Percentiles rank a stretch among this genome's conserved stretches.
These are phyloP conservation scores for Synanthedon vespiformis DNA, from an alignment of 2,888 invertebrate genomes.

Conservation along the genomic window DNA sequence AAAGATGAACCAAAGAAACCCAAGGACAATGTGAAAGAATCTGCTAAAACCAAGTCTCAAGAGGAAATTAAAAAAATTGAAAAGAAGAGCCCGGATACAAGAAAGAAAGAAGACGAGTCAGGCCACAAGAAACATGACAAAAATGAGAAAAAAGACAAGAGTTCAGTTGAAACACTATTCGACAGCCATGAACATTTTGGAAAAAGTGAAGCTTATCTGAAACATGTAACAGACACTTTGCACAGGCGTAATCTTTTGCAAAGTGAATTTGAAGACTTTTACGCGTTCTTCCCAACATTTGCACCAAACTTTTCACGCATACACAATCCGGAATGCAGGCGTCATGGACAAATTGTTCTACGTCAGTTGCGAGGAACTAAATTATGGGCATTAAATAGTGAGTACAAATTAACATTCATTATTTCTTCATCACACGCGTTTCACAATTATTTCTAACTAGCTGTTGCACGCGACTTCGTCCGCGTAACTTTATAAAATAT, in stretches of 20 bases:
- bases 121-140: slow-evolving; percentile 11
- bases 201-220: slow-evolving; percentile 29
- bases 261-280: slow-evolving; percentile 72
- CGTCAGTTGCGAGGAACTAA: slow-evolving; percentile 76
- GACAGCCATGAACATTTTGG: slow-evolving; percentile 20
- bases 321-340: slow-evolving; percentile 74
- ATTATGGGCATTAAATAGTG: slow-evolving; percentile 80
- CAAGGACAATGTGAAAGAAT: slow-evolving; percentile 4
- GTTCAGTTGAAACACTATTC: slow-evolving; percentile 18
- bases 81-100: slow-evolving; percentile 4
- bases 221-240: slow-evolving; percentile 47
- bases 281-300: slow-evolving; percentile 76
- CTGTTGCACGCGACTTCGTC: no score
- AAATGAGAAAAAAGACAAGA: slow-evolving; percentile 17
- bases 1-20: slow-evolving; percentile 4
- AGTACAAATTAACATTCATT: slow-evolving; percentile 31
- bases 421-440: background rate
- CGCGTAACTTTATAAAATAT: no score
- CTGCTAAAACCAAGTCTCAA: slow-evolving; percentile 12
- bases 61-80: slow-evolving; percentile 1
- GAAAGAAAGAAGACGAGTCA: slow-evolving; percentile 7
- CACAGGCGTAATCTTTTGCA: slow-evolving; percentile 53
- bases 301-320: slow-evolving; percentile 76
- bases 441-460: background rate
- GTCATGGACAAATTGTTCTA: slow-evolving; percentile 76